phyloP scores from a whole-genome alignment of 2,888 invertebrate genomes.

The Anagyrus pseudococci region DNA sequence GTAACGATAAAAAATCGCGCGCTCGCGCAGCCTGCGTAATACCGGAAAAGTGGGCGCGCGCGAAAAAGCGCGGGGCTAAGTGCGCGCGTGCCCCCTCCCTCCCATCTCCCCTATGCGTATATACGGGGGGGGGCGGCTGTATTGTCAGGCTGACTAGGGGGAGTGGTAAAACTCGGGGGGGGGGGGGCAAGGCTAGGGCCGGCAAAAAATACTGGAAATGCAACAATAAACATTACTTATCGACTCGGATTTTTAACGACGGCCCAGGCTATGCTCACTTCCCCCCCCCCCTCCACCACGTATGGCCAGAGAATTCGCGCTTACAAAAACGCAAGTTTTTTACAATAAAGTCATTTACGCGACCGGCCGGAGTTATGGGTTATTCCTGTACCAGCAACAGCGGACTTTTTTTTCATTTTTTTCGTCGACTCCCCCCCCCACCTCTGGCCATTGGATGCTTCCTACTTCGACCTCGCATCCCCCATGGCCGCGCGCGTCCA shows the following conservation, averaged over 20 bases:
- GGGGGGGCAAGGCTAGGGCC: background rate
- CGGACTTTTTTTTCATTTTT: too few relatives aligned
- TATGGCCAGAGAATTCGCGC: slow-evolving; percentile 9
- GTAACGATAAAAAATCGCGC: slow-evolving; percentile 40
- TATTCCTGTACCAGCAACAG: slow-evolving; percentile 56
- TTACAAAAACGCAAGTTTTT: slow-evolving; percentile 58
- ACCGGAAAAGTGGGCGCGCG: slow-evolving; percentile 11
- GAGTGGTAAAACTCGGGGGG: background rate
- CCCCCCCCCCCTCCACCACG: slow-evolving; percentile 26
- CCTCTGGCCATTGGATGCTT: too few relatives aligned
- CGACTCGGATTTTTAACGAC: slow-evolving; percentile 57
- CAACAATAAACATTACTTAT: slow-evolving; percentile 63
- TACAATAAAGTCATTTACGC: slow-evolving; percentile 62
- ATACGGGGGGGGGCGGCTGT: background rate
- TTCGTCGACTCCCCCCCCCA: slow-evolving; percentile 26
- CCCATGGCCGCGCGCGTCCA: too few relatives aligned
- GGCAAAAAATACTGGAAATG: slow-evolving; percentile 50
- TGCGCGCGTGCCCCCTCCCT: slow-evolving; percentile 1
- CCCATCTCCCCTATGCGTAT: background rate
- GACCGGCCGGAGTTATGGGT: slow-evolving; percentile 58
- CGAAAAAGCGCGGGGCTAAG: slow-evolving; percentile 29
- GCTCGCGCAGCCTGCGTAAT: slow-evolving; percentile 15
- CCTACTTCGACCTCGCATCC: too few relatives aligned
- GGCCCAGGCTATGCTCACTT: slow-evolving; percentile 40
- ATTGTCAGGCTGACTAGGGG: slow-evolving; percentile 21